Conservation (phyloP, 2,888 invertebrate species). For the Vesta saturnalis region DNA sequence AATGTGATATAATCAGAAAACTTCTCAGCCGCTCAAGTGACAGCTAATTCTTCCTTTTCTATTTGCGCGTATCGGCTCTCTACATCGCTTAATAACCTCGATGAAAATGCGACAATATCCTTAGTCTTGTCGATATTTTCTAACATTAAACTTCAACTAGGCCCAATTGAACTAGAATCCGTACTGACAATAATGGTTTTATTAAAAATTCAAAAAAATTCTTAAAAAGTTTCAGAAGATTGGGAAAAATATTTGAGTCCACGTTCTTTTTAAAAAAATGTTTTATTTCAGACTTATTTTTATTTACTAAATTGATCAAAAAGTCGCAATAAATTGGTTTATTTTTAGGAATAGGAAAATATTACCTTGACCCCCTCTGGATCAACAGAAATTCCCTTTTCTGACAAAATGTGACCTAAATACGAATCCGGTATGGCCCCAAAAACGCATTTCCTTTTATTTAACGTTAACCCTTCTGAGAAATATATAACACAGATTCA, state of each 20-base stretch:
- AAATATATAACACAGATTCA: background rate
- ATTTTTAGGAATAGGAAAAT: background rate
- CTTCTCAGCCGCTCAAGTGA: slow-evolving; percentile 2
- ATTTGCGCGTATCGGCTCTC: slow-evolving; percentile 4
- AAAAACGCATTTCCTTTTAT: slow-evolving; percentile 7
- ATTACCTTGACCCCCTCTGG: background rate
- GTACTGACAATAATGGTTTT: background rate
- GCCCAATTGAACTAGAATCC: background rate
- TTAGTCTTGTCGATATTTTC: background rate
- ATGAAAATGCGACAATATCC: slow-evolving; percentile 11
- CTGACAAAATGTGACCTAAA: background rate
- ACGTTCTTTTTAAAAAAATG: no score
- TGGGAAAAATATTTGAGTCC: slow-evolving; percentile 2
- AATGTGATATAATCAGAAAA: background rate
- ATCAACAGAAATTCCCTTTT: background rate
- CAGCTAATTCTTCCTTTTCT: background rate
- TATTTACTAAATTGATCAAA: slow-evolving; percentile 7
- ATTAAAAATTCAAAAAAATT: background rate
- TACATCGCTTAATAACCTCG: background rate
- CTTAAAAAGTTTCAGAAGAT: background rate
- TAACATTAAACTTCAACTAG: background rate
- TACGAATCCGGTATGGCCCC: background rate
- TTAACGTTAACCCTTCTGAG: slow-evolving; percentile 8
- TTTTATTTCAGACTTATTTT: background rate
- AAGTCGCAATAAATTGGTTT: background rate